Evolutionary conservation across 2,113 vertebrate genomes (phyloP), one percentile per base, ranked within the genome.

Genomic region (Gopherus evgoodei): DNA sequence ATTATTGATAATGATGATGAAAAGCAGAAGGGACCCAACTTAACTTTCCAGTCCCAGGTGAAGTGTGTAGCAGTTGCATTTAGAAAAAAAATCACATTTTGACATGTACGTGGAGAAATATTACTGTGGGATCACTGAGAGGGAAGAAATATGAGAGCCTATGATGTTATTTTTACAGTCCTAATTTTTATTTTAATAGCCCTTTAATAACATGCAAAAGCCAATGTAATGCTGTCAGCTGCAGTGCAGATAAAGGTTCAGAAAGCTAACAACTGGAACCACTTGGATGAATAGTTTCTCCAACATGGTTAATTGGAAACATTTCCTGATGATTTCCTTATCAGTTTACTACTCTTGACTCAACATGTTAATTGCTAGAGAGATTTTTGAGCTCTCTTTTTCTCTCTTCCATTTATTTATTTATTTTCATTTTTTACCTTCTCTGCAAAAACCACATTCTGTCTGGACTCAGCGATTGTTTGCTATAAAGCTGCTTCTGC

Each of bases 161-260:
- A 94, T 92, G 62, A 90, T 97, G 96, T 93, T 90, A 86, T 96
- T 97, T 96, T 92, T 94, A 84, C 83, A 95, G 92, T 93, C 89
- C 80, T 95, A 87, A 93, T 92, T 97, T 95, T 97, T 89, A 87
- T 90, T 96, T 84, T 97, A 97, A 97, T 96, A 92, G 94, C 85
- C 94, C 42, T 91, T 95, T 97, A 97, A 97, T 94, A 94, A 94
- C 83, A 75, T 85, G 72, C 89, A 75, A 81, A 84, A 96, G 84
- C 90, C 88, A 86, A 81, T 35, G 85, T 52, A 85, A 94, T 59
- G 88, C 96, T 97, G 94, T 95, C 95, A 95, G 92, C 84, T 93
- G 86, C 94, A 95, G 93, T 84, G 89, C 62, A 56, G 83, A 91
- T 54, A 94, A 92, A 69, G 80, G 72, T 85, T 84, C 53, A 93